Evolutionary conservation across 2,888 invertebrate genomes (phyloP).

Genomic region (Pammene fasciana): DNA sequence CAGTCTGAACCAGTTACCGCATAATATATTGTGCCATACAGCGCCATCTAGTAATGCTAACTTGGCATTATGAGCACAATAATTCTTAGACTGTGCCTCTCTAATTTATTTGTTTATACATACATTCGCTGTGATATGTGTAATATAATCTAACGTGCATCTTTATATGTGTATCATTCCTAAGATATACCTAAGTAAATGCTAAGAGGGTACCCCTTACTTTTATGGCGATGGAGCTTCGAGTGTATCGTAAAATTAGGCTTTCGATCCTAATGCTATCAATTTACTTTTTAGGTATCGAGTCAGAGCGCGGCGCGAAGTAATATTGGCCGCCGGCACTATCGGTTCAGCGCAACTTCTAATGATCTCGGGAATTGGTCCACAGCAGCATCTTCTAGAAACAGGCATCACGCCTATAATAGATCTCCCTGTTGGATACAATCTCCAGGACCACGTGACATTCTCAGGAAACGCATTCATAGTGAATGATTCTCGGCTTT

Average conservation of each 20-base stretch:
- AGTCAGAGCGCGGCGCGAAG: slow-evolving; percentile 86
- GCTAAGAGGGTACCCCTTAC: slow-evolving; percentile 3
- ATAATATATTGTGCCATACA: too few relatives aligned
- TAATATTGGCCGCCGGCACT: slow-evolving; percentile 91
- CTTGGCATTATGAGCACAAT: too few relatives aligned
- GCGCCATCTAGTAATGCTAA: too few relatives aligned
- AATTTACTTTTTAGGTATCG: slow-evolving; percentile 55
- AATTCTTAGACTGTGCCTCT: too few relatives aligned
- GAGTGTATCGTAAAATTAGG: slow-evolving; percentile 26
- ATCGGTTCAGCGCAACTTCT: slow-evolving; percentile 93
- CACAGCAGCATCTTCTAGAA: slow-evolving; percentile 83
- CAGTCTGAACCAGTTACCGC: too few relatives aligned
- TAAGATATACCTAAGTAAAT: slow-evolving; percentile 12
- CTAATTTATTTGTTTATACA: too few relatives aligned
- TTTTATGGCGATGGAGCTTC: slow-evolving; percentile 13
- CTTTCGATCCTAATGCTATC: slow-evolving; percentile 6
- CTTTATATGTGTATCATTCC: slow-evolving; percentile 15
- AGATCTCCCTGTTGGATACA: slow-evolving; percentile 90
- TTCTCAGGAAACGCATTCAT: slow-evolving; percentile 88
- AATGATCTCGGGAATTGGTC: slow-evolving; percentile 93
- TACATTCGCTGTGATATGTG: not conserved
- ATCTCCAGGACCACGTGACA: slow-evolving; percentile 91
- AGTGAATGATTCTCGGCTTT: slow-evolving; percentile 86
- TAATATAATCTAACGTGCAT: not conserved
- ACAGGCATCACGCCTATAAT: slow-evolving; percentile 85